Evolutionary conservation across 2,888 invertebrate species (phyloP).

Genomic region (Agrotis puta): DNA sequence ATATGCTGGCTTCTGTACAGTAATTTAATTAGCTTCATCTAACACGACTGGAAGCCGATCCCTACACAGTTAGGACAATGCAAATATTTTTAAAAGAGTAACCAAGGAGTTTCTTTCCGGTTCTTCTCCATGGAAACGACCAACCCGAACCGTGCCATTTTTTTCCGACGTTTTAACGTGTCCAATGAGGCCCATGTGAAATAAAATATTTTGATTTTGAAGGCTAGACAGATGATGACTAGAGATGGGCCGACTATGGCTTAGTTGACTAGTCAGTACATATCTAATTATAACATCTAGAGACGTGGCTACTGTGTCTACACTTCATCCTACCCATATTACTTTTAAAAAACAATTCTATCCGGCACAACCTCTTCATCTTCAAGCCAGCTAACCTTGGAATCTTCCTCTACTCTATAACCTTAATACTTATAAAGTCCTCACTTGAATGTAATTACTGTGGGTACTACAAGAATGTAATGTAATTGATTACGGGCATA

Average conservation of each 20-base stretch:
- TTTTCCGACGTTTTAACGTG: too few relatives aligned
- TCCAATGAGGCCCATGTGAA: too few relatives aligned
- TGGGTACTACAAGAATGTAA: conserved; percentile 28
- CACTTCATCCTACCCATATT: neutral
- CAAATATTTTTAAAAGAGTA: too few relatives aligned
- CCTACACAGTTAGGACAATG: too few relatives aligned
- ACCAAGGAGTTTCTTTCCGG: too few relatives aligned
- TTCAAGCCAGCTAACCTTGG: conserved; percentile 40
- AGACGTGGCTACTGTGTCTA: neutral
- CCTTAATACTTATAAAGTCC: conserved; percentile 47
- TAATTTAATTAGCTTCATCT: neutral
- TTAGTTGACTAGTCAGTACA: too few relatives aligned
- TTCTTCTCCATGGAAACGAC: too few relatives aligned
- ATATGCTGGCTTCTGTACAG: too few relatives aligned
- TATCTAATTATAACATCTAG: neutral
- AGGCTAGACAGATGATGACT: too few relatives aligned
- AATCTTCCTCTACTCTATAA: conserved; percentile 21
- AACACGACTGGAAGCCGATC: neutral
- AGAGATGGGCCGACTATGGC: too few relatives aligned
- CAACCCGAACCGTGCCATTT: too few relatives aligned
- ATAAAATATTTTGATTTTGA: too few relatives aligned
- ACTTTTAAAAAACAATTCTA: neutral
- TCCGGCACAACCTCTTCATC: conserved; percentile 4
- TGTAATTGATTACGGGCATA: conserved; percentile 56
- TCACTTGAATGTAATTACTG: conserved; percentile 48